Evolutionary conservation across 30 jellyfish, hydroid and myxozoan genomes (phyloP), one percentile per base, ranked within the genome.

Genomic region (Aurelia aurita): DNA sequence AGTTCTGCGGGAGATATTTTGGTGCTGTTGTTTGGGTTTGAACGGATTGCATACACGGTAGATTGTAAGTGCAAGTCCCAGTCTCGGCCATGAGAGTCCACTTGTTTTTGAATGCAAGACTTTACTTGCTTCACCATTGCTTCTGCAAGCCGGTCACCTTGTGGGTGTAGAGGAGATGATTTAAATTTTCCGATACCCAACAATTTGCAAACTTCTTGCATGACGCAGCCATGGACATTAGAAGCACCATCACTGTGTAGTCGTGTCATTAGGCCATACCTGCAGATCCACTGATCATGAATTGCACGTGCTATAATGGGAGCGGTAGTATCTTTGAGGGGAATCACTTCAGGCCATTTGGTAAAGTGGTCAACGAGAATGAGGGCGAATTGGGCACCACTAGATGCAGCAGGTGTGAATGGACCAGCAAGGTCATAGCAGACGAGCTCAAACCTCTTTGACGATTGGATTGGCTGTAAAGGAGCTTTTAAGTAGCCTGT

Each of bases 71-170:
- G 70, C 27, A 21, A 21, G 65, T 73, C 86, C 86, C 75, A 73
- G 10, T 47, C 51, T 21, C n/a, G n/a, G n/a, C n/a, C n/a, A n/a
- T 44, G 72, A 9, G 19, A 31, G 69, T 75, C 87, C 53, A 54
- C 87, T 54, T 51, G 87, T 34, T 75, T 75, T 60, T 54, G 87
- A 6, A 75, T 59, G 44, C 87, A 75, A 25, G 87, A 51, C 44
- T 75, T 75, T 22, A 54, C 77, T 75, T 75, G 87, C 31, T 75
- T 75, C 31, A 75, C 87, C 87, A 51, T 51, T 5, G 87, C 87
- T 54, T 75, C 75, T 7, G 76, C 53, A 27, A 75, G 28, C 20
- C 77, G 76, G 32, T 27, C 77, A 4, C 87, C 77, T 34, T 75
- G 87, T n/a, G 87, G 62, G 69, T 54, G 60, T 16, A 75, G 64